Conservation (phyloP, 2,888 invertebrate genomes). For the Drosophila demipolita region DNA sequence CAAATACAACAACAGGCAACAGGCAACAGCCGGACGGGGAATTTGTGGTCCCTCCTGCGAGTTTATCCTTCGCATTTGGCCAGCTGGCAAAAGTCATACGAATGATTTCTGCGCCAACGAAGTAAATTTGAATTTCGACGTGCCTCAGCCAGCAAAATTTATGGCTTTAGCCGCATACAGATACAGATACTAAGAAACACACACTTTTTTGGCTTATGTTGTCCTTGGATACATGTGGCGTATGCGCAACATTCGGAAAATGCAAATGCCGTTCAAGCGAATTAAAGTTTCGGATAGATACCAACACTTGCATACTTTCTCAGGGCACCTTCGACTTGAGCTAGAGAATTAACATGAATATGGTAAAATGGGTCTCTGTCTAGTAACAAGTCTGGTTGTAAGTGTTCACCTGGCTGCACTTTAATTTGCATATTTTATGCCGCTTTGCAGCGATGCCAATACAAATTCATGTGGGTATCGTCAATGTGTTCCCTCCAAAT, state of each 20-base stretch:
- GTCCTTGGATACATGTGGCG: constrained; percentile 59
- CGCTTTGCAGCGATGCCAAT: constrained; percentile 29
- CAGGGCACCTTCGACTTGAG: constrained; percentile 21
- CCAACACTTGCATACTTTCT: constrained; percentile 23
- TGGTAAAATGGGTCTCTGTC: not conserved
- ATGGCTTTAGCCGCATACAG: constrained; percentile 48
- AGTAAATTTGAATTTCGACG: constrained; percentile 70
- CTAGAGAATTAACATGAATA: constrained; percentile 24
- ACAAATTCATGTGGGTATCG: constrained; percentile 6
- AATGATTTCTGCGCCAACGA: constrained; percentile 44
- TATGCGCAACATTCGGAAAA: constrained; percentile 46
- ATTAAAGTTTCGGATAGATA: constrained; percentile 40
- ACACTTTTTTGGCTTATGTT: constrained; percentile 21
- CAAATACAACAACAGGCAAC: constrained; percentile 30
- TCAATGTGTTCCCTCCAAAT: not conserved
- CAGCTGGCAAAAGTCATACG: constrained; percentile 34
- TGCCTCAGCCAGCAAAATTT: constrained; percentile 61
- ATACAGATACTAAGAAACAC: not conserved
- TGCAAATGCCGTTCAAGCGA: constrained; percentile 17
- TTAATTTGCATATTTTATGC: constrained; percentile 62
- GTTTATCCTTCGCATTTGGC: constrained; percentile 27
- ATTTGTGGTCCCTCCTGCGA: constrained; percentile 23
- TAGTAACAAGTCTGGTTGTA: not conserved
- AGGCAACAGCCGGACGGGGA: constrained; percentile 28
- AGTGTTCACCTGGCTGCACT: constrained; percentile 42